A percentile compares a stretch with the other conserved stretches of the same genome.
Evolutionary conservation across 2,888 invertebrate species (phyloP).

Genomic region (Lumbricus terrestris): DNA sequence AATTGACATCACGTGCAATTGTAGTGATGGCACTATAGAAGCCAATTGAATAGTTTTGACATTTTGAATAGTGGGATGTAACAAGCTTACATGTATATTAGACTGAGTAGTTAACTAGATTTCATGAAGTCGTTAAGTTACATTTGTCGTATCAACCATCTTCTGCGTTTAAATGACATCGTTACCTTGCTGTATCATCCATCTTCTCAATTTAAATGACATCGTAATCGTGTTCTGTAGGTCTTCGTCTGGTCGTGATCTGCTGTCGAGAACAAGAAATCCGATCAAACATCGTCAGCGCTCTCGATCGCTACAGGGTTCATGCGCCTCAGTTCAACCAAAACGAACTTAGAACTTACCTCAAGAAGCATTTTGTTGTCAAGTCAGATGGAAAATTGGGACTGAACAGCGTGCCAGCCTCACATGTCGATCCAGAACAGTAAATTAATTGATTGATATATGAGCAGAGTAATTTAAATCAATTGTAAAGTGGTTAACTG

Average conservation of each 20-base stretch:
- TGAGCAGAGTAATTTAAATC: not conserved
- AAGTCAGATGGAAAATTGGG: not conserved
- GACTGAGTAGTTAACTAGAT: not conserved
- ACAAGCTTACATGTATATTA: not conserved
- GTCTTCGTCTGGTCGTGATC: conserved; percentile 42
- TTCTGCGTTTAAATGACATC: no score
- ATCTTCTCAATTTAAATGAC: no score
- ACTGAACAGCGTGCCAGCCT: not conserved
- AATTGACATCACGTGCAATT: not conserved
- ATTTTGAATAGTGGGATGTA: not conserved
- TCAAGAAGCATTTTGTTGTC: conserved; percentile 37
- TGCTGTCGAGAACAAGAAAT: conserved; percentile 48
- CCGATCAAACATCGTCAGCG: conserved; percentile 46
- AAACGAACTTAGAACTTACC: conserved; percentile 35
- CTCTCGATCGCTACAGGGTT: conserved; percentile 42
- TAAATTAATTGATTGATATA: not conserved
- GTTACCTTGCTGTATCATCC: no score
- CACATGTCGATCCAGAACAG: conserved; percentile 24
- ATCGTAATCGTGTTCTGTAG: not conserved
- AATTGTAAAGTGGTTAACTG: not conserved
- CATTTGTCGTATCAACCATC: no score
- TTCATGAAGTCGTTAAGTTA: no score
- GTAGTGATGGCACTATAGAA: not conserved
- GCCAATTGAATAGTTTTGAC: not conserved
- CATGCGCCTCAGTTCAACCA: not conserved